Percentiles rank a stretch among this genome's conserved stretches.
phyloP scores from a whole-genome alignment of 1,140 invertebrate species.

The Uloborus diversus region DNA sequence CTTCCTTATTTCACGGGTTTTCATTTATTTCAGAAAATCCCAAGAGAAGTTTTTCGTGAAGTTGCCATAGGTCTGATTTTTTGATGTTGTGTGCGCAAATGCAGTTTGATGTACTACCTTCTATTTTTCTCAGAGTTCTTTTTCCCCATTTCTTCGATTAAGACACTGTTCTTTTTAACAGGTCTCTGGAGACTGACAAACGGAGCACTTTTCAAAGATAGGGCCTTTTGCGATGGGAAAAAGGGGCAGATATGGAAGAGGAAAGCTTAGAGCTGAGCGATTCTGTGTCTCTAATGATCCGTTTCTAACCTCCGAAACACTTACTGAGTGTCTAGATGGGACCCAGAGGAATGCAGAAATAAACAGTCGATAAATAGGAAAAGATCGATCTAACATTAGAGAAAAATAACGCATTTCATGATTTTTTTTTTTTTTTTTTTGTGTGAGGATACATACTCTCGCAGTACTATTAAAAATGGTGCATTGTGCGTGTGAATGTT shows the following conservation, averaged over 20 bases:
- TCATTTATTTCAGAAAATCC: conserved; percentile 34
- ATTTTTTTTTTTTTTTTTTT: too few relatives aligned
- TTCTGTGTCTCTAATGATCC: conserved; percentile 15
- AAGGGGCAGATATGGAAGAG: neutral
- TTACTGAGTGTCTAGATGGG: neutral
- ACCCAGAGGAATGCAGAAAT: neutral
- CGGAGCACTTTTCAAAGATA: neutral
- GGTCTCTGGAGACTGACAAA: neutral
- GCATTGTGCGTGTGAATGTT: neutral
- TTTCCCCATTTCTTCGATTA: conserved; percentile 10
- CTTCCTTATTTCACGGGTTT: conserved; percentile 12
- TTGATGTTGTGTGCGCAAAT: conserved; percentile 15
- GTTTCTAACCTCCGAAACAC: neutral
- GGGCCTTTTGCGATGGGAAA: neutral
- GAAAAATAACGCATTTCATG: too few relatives aligned
- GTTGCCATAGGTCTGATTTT: neutral
- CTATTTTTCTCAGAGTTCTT: neutral
- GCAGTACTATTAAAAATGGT: neutral
- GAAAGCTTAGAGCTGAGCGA: neutral
- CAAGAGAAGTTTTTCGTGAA: conserved; percentile 6
- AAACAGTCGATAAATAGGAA: neutral
- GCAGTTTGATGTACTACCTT: conserved; percentile 19
- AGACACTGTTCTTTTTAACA: conserved; percentile 32
- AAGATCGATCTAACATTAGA: neutral
- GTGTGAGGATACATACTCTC: neutral